These are phyloP conservation scores for Apis florea DNA, from an alignment of 1,140 invertebrate species.

Conservation along the genomic window DNA sequence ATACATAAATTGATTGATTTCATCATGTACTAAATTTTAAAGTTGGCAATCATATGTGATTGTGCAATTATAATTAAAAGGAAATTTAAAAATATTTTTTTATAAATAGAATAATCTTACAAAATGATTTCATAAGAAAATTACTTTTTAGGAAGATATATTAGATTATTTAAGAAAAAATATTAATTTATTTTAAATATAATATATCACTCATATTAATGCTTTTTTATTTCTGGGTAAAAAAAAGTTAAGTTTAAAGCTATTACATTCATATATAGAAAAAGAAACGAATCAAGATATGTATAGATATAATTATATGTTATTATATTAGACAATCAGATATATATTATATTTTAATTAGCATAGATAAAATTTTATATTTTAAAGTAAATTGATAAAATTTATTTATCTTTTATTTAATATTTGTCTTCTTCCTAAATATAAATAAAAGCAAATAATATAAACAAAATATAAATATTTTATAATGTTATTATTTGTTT, in stretches of 20 bases:
- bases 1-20: constrained; percentile 9
- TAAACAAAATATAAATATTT: not conserved
- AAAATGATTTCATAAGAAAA: not conserved
- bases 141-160: not conserved
- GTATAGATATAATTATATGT: too few species aligned
- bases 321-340: too few species aligned
- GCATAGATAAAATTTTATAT: too few species aligned
- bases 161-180: not conserved
- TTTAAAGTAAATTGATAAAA: not conserved
- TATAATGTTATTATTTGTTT: not conserved
- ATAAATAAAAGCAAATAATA: not conserved
- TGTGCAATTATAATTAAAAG: constrained; percentile 28
- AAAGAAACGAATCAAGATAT: too few species aligned
- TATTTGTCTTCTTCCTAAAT: not conserved
- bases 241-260: too few species aligned
- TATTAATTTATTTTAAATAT: not conserved
- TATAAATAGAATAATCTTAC: constrained; percentile 18
- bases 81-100: constrained; percentile 19
- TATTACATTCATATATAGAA: too few species aligned
- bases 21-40: not conserved
- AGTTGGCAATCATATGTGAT: constrained; percentile 30
- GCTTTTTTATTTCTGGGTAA: too few species aligned
- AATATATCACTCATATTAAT: not conserved
- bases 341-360: too few species aligned
- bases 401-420: not conserved